Conservation (phyloP, 1,140 invertebrate genomes). For the Monochamus saltuarius region DNA sequence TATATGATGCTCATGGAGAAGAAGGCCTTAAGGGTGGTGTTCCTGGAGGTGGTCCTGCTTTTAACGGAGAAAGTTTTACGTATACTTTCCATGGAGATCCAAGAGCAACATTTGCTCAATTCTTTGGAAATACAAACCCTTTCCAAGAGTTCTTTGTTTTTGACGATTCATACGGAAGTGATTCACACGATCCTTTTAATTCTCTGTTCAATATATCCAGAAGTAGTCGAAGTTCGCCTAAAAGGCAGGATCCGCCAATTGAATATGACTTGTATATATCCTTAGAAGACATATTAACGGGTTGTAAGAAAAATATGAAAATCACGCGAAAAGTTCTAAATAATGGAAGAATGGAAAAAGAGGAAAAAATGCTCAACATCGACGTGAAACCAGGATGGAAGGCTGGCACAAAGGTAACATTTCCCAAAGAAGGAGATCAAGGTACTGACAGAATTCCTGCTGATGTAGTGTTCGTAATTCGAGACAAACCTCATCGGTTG, state of each 20-base stretch:
- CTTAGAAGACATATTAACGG: slow-evolving; percentile 78
- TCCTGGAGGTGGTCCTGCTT: slow-evolving; percentile 52
- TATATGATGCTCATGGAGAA: slow-evolving; percentile 96
- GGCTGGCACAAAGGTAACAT: slow-evolving; percentile 92
- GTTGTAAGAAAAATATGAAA: slow-evolving; percentile 94
- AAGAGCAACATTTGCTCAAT: slow-evolving; percentile 93
- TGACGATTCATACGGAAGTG: slow-evolving; percentile 57
- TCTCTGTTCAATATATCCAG: slow-evolving; percentile 45
- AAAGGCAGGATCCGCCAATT: slow-evolving; percentile 77
- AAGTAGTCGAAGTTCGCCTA: slow-evolving; percentile 4
- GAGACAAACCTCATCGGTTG: slow-evolving; percentile 83
- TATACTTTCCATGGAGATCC: slow-evolving; percentile 84
- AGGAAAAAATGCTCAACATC: slow-evolving; percentile 91
- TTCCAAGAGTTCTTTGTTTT: slow-evolving; percentile 63
- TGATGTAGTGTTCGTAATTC: slow-evolving; percentile 94
- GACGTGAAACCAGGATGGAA: slow-evolving; percentile 95
- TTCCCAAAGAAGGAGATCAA: slow-evolving; percentile 91
- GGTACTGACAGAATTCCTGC: slow-evolving; percentile 83
- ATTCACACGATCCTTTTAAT: slow-evolving; percentile 46
- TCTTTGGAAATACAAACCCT: slow-evolving; percentile 72
- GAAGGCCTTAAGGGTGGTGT: slow-evolving; percentile 87
- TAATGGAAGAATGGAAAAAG: slow-evolving; percentile 66
- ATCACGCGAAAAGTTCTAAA: slow-evolving; percentile 78
- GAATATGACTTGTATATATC: slow-evolving; percentile 84
- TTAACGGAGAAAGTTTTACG: slow-evolving; percentile 52